Evolutionary conservation across 2,888 invertebrate genomes (phyloP).

Genomic region (Diaphora mendica): DNA sequence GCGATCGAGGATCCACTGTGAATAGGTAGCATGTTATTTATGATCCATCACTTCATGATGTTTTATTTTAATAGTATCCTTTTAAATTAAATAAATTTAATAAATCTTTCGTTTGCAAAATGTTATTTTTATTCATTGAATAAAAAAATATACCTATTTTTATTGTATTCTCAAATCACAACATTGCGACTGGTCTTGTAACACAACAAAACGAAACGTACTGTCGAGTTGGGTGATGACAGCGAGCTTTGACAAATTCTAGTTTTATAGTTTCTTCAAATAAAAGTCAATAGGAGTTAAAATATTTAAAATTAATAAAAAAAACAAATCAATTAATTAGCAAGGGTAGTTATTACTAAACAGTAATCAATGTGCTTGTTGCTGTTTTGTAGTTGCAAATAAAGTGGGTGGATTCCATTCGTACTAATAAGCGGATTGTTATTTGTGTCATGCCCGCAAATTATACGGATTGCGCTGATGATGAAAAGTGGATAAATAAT

Average conservation of each 20-base stretch:
- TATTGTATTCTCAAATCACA: neutral
- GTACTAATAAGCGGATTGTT: constrained; percentile 62
- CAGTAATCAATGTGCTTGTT: constrained; percentile 22
- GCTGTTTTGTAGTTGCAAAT: constrained; percentile 45
- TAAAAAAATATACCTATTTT: too few relatives aligned
- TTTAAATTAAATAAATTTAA: too few relatives aligned
- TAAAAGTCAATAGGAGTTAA: constrained; percentile 55
- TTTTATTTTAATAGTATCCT: too few relatives aligned
- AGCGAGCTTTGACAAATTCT: constrained; percentile 72
- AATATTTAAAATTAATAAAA: constrained; percentile 47
- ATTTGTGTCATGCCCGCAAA: constrained; percentile 80
- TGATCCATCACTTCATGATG: too few relatives aligned
- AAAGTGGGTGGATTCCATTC: constrained; percentile 80
- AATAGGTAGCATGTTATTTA: too few relatives aligned
- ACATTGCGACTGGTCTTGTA: neutral
- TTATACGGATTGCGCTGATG: constrained; percentile 71
- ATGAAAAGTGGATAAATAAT: constrained; percentile 81
- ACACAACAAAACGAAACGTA: constrained; percentile 53
- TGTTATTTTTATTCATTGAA: too few relatives aligned
- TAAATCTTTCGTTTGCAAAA: too few relatives aligned
- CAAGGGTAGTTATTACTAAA: constrained; percentile 16
- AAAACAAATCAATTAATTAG: constrained; percentile 30
- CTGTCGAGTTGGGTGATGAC: constrained; percentile 75
- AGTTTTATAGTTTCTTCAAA: constrained; percentile 60
- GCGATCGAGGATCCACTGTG: too few relatives aligned